Conservation (phyloP, 2,113 vertebrate species). For the Sinocyclocheilus anshuiensis region DNA sequence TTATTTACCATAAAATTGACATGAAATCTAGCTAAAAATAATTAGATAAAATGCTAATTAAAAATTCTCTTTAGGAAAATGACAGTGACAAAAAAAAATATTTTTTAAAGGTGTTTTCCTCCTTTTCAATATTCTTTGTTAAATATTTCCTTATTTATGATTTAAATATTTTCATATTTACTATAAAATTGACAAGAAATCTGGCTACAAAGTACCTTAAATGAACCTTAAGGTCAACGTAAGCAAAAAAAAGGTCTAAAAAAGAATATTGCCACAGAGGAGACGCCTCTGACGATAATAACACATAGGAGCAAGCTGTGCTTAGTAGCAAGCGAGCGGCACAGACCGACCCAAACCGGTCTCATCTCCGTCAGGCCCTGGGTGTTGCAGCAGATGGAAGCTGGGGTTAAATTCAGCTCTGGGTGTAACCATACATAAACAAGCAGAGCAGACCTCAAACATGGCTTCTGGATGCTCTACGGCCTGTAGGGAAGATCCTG, state of each 20-base stretch:
- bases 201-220: not conserved
- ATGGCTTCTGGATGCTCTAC: slow-evolving; percentile 51
- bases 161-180: not conserved
- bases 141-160: not conserved
- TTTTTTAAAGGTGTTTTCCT: not conserved
- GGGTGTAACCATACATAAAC: slow-evolving; percentile 61
- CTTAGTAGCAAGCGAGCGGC: slow-evolving; percentile 46
- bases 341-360: slow-evolving; percentile 58
- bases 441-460: slow-evolving; percentile 57
- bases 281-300: slow-evolving; percentile 61
- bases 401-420: slow-evolving; percentile 62
- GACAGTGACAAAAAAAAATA: not conserved
- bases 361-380: slow-evolving; percentile 50
- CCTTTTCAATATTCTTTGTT: not conserved
- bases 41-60: not conserved
- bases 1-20: not conserved
- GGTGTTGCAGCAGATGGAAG: slow-evolving; percentile 57
- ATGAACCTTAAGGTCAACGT: slow-evolving; percentile 48
- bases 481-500: slow-evolving; percentile 41
- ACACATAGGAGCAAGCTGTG: slow-evolving; percentile 51
- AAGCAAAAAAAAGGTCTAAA: slow-evolving; percentile 42
- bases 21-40: not conserved
- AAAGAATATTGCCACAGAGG: slow-evolving; percentile 56
- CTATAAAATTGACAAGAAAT: not conserved
- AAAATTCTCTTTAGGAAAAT: not conserved